phyloP scores from a whole-genome alignment of 2,797 vertebrate species.

The Echiichthys vipera region DNA sequence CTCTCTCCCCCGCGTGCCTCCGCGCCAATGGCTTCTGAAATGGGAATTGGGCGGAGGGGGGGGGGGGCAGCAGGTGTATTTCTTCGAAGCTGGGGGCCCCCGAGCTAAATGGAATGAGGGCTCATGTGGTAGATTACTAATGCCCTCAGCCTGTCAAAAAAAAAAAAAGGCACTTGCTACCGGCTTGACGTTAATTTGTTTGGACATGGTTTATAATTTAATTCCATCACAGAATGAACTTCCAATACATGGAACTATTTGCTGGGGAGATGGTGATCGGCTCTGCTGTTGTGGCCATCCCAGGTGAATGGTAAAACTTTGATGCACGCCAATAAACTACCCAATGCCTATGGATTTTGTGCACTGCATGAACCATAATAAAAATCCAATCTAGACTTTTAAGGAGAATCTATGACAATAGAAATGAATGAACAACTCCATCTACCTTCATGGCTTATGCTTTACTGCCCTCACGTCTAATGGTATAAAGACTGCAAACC shows the following conservation, averaged over 20 bases:
- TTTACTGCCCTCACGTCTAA: conserved; percentile 44
- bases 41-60: conserved; percentile 56
- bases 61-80: conserved; percentile 45
- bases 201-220: conserved; percentile 85
- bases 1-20: conserved; percentile 65
- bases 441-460: conserved; percentile 31
- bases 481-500: conserved; percentile 36
- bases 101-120: conserved; percentile 57
- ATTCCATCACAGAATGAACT: conserved; percentile 83
- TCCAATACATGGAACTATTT: conserved; percentile 76
- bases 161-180: conserved; percentile 78
- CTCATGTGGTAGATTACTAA: conserved; percentile 79
- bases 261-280: conserved; percentile 57
- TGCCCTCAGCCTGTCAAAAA: conserved; percentile 74
- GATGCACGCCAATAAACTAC: conserved; percentile 62
- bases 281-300: conserved; percentile 48
- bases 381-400: conserved; percentile 72
- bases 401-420: conserved; percentile 59
- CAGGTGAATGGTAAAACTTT: conserved; percentile 74
- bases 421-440: conserved; percentile 52
- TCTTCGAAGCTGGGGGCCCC: conserved; percentile 58
- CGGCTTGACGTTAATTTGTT: conserved; percentile 84
- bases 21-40: conserved; percentile 66
- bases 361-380: conserved; percentile 59
- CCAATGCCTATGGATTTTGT: conserved; percentile 60